These are phyloP conservation scores for Marronus borbonicus DNA, from an alignment of 2,888 invertebrate species.

Conservation along the genomic window DNA sequence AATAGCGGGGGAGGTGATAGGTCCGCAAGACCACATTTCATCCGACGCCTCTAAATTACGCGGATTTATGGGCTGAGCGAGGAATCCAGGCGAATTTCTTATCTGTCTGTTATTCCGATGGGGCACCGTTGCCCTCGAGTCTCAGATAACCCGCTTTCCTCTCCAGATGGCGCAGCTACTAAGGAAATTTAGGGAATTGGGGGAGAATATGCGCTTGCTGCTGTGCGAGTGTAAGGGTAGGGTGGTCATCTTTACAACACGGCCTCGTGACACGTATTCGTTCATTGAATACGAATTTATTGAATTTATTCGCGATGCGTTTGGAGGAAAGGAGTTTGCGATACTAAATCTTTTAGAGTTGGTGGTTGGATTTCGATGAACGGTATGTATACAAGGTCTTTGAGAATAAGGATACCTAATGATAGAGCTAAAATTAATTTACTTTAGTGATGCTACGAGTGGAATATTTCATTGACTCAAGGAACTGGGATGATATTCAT, in stretches of 20 bases:
- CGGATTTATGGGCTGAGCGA: conserved; percentile 28
- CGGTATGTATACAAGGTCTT: too few relatives aligned
- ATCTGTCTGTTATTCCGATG: conserved; percentile 8
- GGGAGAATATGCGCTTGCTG: neutral
- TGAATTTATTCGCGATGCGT: neutral
- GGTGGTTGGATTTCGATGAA: too few relatives aligned
- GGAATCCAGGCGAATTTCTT: conserved; percentile 21
- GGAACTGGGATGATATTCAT: too few relatives aligned
- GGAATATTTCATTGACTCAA: too few relatives aligned
- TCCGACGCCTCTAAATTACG: conserved; percentile 28
- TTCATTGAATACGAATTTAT: conserved; percentile 18
- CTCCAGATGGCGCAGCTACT: neutral
- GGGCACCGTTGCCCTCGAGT: neutral
- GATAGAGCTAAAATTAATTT: too few relatives aligned
- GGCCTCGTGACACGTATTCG: conserved; percentile 14
- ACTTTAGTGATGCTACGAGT: too few relatives aligned
- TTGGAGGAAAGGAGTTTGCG: neutral
- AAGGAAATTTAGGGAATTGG: neutral
- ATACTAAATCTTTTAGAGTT: too few relatives aligned
- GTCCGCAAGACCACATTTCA: conserved; percentile 40
- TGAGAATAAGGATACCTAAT: too few relatives aligned
- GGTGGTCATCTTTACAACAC: conserved; percentile 22
- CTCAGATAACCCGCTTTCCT: neutral
- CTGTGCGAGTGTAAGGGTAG: neutral
- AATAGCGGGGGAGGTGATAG: neutral